phyloP scores from a whole-genome alignment of 2,888 invertebrate species.

The Oeneis ivallda region DNA sequence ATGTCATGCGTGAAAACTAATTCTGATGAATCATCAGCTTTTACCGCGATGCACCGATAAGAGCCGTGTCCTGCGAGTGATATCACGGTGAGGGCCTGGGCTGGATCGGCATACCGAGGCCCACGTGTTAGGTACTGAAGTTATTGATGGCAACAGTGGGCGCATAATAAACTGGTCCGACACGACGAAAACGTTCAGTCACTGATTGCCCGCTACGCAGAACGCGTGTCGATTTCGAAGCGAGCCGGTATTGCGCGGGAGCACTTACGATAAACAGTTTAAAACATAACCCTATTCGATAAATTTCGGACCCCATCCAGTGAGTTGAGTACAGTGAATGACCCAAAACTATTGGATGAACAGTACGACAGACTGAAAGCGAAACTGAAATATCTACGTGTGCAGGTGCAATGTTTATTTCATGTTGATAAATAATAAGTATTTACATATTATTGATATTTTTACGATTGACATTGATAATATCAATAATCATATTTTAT shows the following conservation, averaged over 20 bases:
- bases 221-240: slow-evolving; percentile 64
- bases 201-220: slow-evolving; percentile 69
- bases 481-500: slow-evolving; percentile 8
- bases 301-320: slow-evolving; percentile 54
- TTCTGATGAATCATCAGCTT: slow-evolving; percentile 77
- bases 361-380: slow-evolving; percentile 42
- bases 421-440: no score
- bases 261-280: slow-evolving; percentile 61
- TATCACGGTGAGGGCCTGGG: slow-evolving; percentile 52
- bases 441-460: slow-evolving; percentile 42
- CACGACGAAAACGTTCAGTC: slow-evolving; percentile 70
- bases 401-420: slow-evolving; percentile 75
- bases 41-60: slow-evolving; percentile 78
- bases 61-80: slow-evolving; percentile 61
- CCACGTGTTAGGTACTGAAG: slow-evolving; percentile 76
- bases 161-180: slow-evolving; percentile 79
- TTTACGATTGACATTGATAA: neutral
- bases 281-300: slow-evolving; percentile 47
- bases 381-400: slow-evolving; percentile 61
- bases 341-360: slow-evolving; percentile 47
- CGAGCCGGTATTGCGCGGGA: slow-evolving; percentile 65
- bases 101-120: slow-evolving; percentile 51
- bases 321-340: slow-evolving; percentile 58
- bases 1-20: slow-evolving; percentile 73
- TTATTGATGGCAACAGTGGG: slow-evolving; percentile 75